Percentiles rank a stretch among this genome's conserved stretches.
Conservation (phyloP, 2,113 vertebrate genomes). For the Perca fluviatilis region DNA sequence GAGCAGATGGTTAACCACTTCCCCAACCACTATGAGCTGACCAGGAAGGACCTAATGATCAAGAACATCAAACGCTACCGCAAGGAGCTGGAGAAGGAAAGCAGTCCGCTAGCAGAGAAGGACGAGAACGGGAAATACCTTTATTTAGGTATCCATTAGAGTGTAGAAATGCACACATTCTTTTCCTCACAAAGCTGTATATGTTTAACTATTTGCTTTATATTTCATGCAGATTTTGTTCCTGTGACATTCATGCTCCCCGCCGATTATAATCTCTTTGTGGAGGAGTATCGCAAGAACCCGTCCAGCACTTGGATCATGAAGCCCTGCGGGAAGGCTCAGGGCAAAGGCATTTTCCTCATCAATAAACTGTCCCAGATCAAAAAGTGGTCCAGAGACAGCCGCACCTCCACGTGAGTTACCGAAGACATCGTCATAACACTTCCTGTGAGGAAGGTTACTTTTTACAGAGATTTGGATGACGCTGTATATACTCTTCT, state of each 20-base stretch:
- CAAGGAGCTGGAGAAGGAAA: constrained; percentile 96
- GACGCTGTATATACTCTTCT: neutral
- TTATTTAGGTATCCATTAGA: constrained; percentile 88
- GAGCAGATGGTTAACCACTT: constrained; percentile 99
- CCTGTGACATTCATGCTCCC: constrained; percentile 99
- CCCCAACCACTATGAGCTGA: constrained; percentile 98
- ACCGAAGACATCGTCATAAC: neutral
- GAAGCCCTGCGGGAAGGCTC: constrained; percentile 98
- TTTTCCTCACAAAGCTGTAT: neutral
- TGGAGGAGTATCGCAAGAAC: constrained; percentile 98
- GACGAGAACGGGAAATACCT: constrained; percentile 97
- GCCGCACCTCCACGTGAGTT: constrained; percentile 95
- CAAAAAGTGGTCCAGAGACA: constrained; percentile 98
- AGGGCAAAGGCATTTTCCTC: constrained; percentile 98
- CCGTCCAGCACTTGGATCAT: constrained; percentile 99
- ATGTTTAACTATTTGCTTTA: neutral
- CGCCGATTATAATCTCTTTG: constrained; percentile 96
- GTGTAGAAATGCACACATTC: neutral
- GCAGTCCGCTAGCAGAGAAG: constrained; percentile 94
- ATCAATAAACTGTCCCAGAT: constrained; percentile 99
- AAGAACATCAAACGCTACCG: constrained; percentile 98
- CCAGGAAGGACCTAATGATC: constrained; percentile 98
- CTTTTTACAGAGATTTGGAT: neutral
- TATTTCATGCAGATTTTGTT: constrained; percentile 90
- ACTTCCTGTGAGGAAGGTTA: neutral